Evolutionary conservation across 2,113 vertebrate species (phyloP), one percentile per base, ranked within the genome.

Genomic region (Dipodomys merriami): DNA sequence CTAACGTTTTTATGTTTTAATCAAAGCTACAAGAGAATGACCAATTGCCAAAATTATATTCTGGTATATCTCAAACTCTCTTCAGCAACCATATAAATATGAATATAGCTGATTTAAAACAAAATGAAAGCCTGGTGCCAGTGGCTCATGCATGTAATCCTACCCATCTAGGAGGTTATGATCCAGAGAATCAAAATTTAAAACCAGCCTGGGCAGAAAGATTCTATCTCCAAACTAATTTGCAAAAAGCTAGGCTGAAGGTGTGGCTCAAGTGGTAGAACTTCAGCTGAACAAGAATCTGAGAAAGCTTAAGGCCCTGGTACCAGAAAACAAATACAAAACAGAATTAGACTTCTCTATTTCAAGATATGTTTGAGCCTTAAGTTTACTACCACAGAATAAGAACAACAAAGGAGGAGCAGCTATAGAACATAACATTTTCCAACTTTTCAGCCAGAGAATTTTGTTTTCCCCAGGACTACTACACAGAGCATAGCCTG

Each of bases 371-470:
- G 53, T 83, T 30, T 79, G 60, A 74, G 39, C 22, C 29, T 60
- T 69, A 83, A 83, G 77, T 91, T 91, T 67, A 60, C 20, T 39
- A 60, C 62, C 30, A 68, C 3, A 92, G 30, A 77, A 0, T 77
- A 69, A 82, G 80, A 94, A 80, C 22, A 90, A 91, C 16, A 57
- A 71, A 91, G 22, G 57, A 10, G 25, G 5, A 35, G 53, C 44
- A 23, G 18, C 46, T 64, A 76, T 9, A 33, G 60, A 83, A 60
- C 30, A 13, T 35, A 81, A 69, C 49, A 74, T 60, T 92, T 87
- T 84, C 39, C 30, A 79, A 91, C 88, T n/a, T 82, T 78, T 69
- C 46, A 83, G 92, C 57, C 68, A 87, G 23, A 62, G 68, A 93
- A 67, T 84, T 91, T 64, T 91, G 57, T 53, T 84, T 30, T 8